Evolutionary conservation across 2,113 vertebrate genomes (phyloP), one percentile per base, ranked within the genome.

Genomic region (Gymnogyps californianus): DNA sequence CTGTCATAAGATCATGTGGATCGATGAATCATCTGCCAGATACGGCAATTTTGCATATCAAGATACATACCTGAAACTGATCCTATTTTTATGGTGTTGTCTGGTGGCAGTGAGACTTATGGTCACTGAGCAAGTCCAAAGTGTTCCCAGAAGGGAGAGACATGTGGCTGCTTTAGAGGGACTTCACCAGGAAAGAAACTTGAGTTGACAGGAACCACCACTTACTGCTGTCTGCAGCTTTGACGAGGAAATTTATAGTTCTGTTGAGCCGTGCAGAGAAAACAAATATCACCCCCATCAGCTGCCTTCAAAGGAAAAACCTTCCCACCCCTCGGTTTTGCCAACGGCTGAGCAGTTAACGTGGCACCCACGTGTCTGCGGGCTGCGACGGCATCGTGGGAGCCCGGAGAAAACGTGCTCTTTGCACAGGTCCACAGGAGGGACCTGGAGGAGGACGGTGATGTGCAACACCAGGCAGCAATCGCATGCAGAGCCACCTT

Each of bases 191-290:
- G 89, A 66, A 74, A 61, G 83, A 61, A 93, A 72, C 49, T 13
- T 2, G 57, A 95, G 86, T 67, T 14, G 49, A 16, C 80, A 20
- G 67, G 64, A 89, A 57, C 89, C 88, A 1, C 66, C 51, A 6
- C 83, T 71, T 59, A 18, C 9, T 38, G 70, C 70, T 59, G 57
- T 22, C 76, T 19, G 79, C 59, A 36, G 72, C 72, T 26, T 1
- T 6, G 67, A 93, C 32, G 85, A 82, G 96, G 89, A 83, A 92
- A 96, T 76, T 22, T n/a, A 4, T 52, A 3, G 66, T 87, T 78
- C 95, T 92, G 94, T 42, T 55, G 85, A 90, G 90, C 85, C 9
- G 2, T 93, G 86, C 72, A 95, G 65, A 79, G 61, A 91, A 93
- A 95, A 84, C 90, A 92, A 95, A 72, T 51, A 46, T 51, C 77